Conservation (phyloP, 2,888 invertebrate species). For the Hyles lineata region DNA sequence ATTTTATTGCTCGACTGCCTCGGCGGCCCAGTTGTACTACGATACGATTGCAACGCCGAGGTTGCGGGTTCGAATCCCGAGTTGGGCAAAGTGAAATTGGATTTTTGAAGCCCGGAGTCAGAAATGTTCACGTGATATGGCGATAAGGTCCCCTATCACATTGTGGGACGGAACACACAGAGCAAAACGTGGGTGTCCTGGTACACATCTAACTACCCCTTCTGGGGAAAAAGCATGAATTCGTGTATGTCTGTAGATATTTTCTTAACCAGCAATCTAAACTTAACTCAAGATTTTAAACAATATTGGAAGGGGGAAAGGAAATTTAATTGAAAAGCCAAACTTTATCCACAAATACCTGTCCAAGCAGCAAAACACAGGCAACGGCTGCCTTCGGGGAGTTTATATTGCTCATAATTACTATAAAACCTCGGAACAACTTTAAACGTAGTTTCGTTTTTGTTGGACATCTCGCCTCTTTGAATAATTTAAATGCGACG, state of each 20-base stretch:
- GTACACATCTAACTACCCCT: too few species aligned
- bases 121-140: too few species aligned
- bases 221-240: too few species aligned
- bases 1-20: too few species aligned
- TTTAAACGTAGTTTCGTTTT: conserved; percentile 9
- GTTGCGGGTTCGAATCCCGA: too few species aligned
- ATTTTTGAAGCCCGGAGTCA: too few species aligned
- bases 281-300: background rate
- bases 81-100: too few species aligned
- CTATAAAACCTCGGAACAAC: conserved; percentile 15
- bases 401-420: conserved; percentile 20
- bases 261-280: background rate
- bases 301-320: background rate
- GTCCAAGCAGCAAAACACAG: background rate
- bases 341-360: background rate
- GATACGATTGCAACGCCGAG: too few species aligned
- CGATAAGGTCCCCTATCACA: too few species aligned
- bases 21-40: too few species aligned
- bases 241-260: background rate
- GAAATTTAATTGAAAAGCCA: background rate
- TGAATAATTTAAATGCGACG: background rate
- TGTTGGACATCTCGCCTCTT: background rate
- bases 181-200: too few species aligned
- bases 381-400: background rate
- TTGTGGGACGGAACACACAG: too few species aligned